Evolutionary conservation across 2,797 vertebrate species (phyloP).

Genomic region (Tragopan temminckii): DNA sequence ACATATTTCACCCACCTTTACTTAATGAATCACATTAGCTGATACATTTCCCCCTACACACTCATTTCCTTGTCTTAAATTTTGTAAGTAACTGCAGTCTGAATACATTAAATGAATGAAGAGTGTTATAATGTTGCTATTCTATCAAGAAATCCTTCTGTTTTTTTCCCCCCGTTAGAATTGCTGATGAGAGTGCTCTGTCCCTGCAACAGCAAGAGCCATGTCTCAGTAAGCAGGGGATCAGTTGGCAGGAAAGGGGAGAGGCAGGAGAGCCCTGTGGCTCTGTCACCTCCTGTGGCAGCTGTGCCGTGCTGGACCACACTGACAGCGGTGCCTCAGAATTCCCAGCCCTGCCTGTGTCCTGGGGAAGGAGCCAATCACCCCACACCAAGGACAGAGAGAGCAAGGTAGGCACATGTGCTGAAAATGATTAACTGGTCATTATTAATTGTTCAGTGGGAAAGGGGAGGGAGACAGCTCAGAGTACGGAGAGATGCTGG

Average conservation of each 20-base stretch:
- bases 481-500: neutral
- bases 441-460: neutral
- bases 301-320: neutral
- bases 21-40: conserved; percentile 54
- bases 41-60: conserved; percentile 43
- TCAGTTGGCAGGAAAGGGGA: neutral
- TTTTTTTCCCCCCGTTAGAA: neutral
- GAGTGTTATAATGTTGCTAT: conserved; percentile 10
- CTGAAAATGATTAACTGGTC: neutral
- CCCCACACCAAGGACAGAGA: neutral
- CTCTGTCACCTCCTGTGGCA: neutral
- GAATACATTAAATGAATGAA: conserved; percentile 56
- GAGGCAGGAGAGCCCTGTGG: neutral
- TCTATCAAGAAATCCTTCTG: conserved; percentile 16
- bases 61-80: conserved; percentile 41
- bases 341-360: neutral
- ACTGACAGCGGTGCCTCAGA: neutral
- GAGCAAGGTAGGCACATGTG: neutral
- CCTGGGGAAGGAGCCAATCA: neutral
- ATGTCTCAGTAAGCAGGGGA: neutral
- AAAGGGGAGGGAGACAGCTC: neutral
- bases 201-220: neutral
- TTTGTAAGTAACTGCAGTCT: conserved; percentile 43
- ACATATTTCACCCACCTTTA: neutral
- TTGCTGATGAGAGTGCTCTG: neutral